A percentile compares a stretch with the other conserved stretches of the same genome.
Conservation (phyloP, 2,888 invertebrate species). For the Tridacna gigas region DNA sequence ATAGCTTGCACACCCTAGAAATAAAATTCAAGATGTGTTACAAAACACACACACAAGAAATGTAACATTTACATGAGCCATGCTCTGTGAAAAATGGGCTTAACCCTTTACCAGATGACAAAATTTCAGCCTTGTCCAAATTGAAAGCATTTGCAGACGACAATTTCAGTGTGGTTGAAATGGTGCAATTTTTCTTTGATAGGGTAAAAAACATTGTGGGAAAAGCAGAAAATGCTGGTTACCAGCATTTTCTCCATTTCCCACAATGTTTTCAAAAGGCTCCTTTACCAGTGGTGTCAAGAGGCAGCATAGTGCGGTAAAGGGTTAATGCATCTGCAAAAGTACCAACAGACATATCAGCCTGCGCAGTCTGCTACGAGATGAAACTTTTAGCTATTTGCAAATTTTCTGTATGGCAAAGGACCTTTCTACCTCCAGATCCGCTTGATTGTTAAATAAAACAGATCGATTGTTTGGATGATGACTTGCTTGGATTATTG, state of each 20-base stretch:
- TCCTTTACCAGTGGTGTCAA: not conserved
- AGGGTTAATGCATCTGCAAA: not conserved
- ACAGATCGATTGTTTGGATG: too few relatives aligned
- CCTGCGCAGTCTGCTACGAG: too few relatives aligned
- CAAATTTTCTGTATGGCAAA: too few relatives aligned
- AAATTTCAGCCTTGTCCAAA: not conserved
- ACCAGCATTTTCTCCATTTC: conserved; percentile 11
- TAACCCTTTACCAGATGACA: not conserved
- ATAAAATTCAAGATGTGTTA: too few relatives aligned
- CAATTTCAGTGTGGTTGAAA: not conserved
- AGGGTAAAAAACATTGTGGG: not conserved
- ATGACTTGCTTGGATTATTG: too few relatives aligned
- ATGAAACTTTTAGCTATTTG: too few relatives aligned
- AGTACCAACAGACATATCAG: too few relatives aligned
- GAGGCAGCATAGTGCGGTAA: not conserved
- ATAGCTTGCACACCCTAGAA: conserved; percentile 13
- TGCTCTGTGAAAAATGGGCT: too few relatives aligned
- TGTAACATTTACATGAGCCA: not conserved
- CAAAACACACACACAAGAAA: not conserved
- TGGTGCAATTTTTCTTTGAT: not conserved
- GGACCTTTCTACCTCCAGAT: too few relatives aligned
- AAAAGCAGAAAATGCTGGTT: not conserved
- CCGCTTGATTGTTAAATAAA: too few relatives aligned
- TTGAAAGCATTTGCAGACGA: not conserved
- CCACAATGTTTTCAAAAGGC: not conserved